Evolutionary conservation across 1,140 invertebrate species (phyloP), one percentile per base, ranked within the genome.

Genomic region (Sarcophaga peregrina): DNA sequence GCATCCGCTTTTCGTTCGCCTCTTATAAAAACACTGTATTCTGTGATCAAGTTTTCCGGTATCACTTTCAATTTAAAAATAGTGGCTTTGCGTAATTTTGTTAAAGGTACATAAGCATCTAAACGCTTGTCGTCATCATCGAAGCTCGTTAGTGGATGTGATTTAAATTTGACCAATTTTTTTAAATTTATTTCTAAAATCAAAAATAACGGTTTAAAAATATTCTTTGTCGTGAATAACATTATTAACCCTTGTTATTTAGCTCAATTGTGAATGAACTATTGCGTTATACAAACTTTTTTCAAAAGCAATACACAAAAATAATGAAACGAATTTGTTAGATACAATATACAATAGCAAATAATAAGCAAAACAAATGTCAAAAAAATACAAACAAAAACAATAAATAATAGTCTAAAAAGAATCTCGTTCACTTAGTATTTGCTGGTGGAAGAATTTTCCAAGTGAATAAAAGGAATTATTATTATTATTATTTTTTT

Each of bases 1-100:
- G 87, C 81, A 85, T 90, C 88, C 20, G 88, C 87, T 83, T 89
- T 90, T 17, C 88, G 85, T 83, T 90, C 88, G 84, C 88, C 88
- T 74, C 88, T 87, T 58, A 90, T 82, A 80, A 90, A 90, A 6
- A 90, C 88, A 80, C 84, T 88, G 83, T 88, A 90, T 13, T 83
- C 74, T 11, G 73, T 54, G 0, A 84, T 78, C 13, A 74, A 13
- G 10, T 76, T 81, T 81, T 88, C 84, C 6, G 88, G 86, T 37
- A 86, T 85, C 8, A 90, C 75, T 83, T 88, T 89, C 58, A 90
- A 78, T 81, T 84, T 90, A 45, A 85, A 85, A 25, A 83, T 85
- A 74, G 88, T 85, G 8, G 88, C 83, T 58, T 89, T 89, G 47
- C 86, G 88, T 62, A 90, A 45, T 81, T 90, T 90, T 48, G 88